Base-by-base conservation (phyloP, 1,140 invertebrate genomes). In the Aphis gossypii region DNA sequence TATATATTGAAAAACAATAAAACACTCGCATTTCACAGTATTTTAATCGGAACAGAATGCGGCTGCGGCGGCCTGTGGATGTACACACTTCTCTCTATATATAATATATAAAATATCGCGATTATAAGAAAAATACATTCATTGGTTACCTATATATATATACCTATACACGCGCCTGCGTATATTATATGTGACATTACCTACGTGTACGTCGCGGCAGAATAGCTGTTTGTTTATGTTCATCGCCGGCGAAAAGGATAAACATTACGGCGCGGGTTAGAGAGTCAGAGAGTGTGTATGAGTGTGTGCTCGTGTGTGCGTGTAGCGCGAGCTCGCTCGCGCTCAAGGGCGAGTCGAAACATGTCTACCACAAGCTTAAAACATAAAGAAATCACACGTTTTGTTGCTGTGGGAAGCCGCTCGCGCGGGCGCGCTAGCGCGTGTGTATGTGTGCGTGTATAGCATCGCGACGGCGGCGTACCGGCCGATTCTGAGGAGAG, bases 371-470 rank as follows among this genome's bases (percentile, higher is more conserved):
- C 46, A 25, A 93, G 92, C 86, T 82, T 25, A 54, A 83, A 86
- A 83, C 92, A 93, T 93, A 93, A 93, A 93, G 92, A 93, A 93
- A 93, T 93, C 92, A 93, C 92, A 86, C 92, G 92, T 90, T 60
- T 90, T 90, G 54, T 46, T 30, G 41, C 41, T 56, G 87, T 56
- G 87, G 87, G 48, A 89, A 54, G 86, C 25, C 30, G 46, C 46
- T 18, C 23, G 46, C 46, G 41, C 23, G 41, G 8, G 82, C 41
- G 84, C 23, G 41, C 9, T 41, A 9, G 82, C 9, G 20, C 9
- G 82, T 41, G 82, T 84, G 41, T 41, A 9, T 41, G 82, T 41
- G 82, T 84, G 41, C 25, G 8, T 41, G n/a, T n/a, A n/a, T n/a
- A 6, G 25, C 83, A 25, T 11, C 38, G 41, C 83, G 38, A 38